These are phyloP conservation scores for Cavia porcellus DNA, from an alignment of 2,113 vertebrate species.

Conservation along the genomic window DNA sequence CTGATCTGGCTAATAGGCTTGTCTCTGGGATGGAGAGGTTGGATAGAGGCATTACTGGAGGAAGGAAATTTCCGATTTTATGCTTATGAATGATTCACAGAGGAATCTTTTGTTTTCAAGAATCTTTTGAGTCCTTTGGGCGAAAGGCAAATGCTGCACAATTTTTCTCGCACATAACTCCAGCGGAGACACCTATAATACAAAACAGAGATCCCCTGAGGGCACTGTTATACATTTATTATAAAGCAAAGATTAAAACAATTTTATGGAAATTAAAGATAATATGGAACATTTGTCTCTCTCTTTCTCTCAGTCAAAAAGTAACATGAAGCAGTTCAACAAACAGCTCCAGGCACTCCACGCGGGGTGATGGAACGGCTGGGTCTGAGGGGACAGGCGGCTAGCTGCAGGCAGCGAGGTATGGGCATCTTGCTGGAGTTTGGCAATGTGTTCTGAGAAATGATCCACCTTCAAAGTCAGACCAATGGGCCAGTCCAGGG, in stretches of 20 bases:
- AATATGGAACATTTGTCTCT: slow-evolving; percentile 89
- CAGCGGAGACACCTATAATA: slow-evolving; percentile 84
- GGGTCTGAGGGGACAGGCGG: slow-evolving; percentile 66
- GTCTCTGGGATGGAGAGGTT: slow-evolving; percentile 51
- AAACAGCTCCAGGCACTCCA: slow-evolving; percentile 84
- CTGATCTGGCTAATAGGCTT: slow-evolving; percentile 51
- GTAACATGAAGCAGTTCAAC: slow-evolving; percentile 81
- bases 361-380: slow-evolving; percentile 71
- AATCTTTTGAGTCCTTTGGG: slow-evolving; percentile 70
- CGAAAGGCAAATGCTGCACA: slow-evolving; percentile 75
- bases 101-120: slow-evolving; percentile 76
- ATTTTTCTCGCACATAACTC: slow-evolving; percentile 79
- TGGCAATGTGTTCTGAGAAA: slow-evolving; percentile 68
- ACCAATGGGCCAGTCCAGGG: slow-evolving; percentile 59
- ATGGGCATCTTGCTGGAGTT: slow-evolving; percentile 21
- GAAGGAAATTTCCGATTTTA: slow-evolving; percentile 64
- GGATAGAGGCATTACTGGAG: neutral
- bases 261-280: slow-evolving; percentile 90
- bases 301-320: slow-evolving; percentile 85
- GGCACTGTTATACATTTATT: slow-evolving; percentile 86
- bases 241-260: slow-evolving; percentile 90
- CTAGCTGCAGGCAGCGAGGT: neutral
- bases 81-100: slow-evolving; percentile 56
- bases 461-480: slow-evolving; percentile 44
- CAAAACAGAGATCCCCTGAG: slow-evolving; percentile 82